Evolutionary conservation across 2,113 vertebrate genomes (phyloP).

Genomic region (Platysternon megacephalum): DNA sequence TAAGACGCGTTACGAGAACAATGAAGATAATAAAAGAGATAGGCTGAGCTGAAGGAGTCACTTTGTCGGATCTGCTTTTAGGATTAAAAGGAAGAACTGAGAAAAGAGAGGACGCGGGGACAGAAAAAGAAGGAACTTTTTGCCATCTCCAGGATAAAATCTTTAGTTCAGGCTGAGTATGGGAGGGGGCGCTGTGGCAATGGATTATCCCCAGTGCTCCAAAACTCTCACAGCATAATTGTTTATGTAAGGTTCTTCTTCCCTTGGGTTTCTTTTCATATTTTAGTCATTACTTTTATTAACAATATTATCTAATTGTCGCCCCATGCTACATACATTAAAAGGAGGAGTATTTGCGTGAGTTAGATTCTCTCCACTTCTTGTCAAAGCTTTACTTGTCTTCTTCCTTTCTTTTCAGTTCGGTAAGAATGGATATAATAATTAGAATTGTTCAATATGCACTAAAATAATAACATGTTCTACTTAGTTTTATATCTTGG

Average conservation of each 20-base stretch:
- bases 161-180: slow-evolving; percentile 28
- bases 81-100: background rate
- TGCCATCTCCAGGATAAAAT: background rate
- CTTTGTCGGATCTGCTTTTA: accelerated
- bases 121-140: slow-evolving; percentile 45
- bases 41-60: background rate
- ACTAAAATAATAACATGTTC: background rate
- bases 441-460: background rate
- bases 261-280: background rate
- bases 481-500: background rate
- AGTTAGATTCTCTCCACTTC: background rate
- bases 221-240: background rate
- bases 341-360: background rate
- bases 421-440: background rate
- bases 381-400: accelerated
- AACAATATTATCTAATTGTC: background rate
- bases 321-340: background rate
- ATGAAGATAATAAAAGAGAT: background rate
- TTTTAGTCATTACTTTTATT: slow-evolving; percentile 24
- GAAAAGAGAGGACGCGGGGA: background rate
- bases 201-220: slow-evolving; percentile 30
- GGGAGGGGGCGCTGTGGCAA: slow-evolving; percentile 84
- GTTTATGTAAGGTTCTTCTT: slow-evolving; percentile 7
- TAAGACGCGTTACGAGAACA: background rate
- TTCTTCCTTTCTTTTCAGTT: accelerated